Conservation (phyloP, 2,797 vertebrate genomes). For the Phoxinus dragarum region DNA sequence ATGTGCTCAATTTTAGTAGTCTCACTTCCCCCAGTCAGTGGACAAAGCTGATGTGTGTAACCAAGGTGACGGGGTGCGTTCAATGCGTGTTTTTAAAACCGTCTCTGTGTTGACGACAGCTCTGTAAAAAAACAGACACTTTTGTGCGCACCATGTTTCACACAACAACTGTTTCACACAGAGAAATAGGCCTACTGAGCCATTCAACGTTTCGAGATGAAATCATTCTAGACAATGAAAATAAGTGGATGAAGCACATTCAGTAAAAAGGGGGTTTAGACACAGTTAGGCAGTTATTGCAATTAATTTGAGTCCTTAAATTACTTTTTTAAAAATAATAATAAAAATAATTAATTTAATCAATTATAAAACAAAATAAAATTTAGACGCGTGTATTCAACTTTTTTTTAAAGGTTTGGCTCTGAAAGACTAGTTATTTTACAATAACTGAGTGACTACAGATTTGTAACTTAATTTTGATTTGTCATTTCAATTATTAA, state of each 20-base stretch:
- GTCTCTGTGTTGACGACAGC: conserved; percentile 7
- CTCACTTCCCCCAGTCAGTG: conserved; percentile 8
- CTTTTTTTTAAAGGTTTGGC: no score
- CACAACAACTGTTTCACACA: conserved; percentile 22
- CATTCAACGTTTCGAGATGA: background rate
- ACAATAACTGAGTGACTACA: background rate
- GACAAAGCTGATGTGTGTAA: conserved; percentile 46
- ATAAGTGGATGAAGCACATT: conserved; percentile 7
- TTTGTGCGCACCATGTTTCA: conserved; percentile 13
- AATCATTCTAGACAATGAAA: conserved; percentile 8
- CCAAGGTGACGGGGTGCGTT: conserved; percentile 48
- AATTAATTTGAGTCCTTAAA: background rate
- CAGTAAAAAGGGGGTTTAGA: background rate
- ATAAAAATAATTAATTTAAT: background rate
- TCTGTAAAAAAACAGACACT: conserved; percentile 30
- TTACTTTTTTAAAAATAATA: background rate
- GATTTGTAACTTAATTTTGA: background rate
- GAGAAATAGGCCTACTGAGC: background rate
- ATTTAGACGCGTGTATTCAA: no score
- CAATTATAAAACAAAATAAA: no score
- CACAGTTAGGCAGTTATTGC: background rate
- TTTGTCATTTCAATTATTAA: background rate
- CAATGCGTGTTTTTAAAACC: conserved; percentile 1
- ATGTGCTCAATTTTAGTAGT: conserved; percentile 25
- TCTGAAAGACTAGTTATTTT: no score